Evolutionary conservation across 1,140 invertebrate genomes (phyloP), one percentile per base, ranked within the genome.

Genomic region (Drosophila littoralis): DNA sequence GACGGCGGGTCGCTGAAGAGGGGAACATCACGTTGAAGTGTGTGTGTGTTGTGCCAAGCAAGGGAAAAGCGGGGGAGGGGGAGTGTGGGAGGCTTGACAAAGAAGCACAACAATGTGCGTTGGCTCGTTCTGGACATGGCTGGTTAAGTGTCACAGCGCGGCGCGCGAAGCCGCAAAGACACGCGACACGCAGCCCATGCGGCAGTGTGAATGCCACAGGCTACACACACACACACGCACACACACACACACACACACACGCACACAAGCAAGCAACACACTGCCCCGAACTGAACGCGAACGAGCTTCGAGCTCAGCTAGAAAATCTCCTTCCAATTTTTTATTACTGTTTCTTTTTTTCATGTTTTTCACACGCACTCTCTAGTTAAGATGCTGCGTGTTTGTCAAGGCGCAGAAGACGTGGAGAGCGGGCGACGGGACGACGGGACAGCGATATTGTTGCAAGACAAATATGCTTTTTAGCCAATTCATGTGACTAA

Each of bases 41-140:
- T 22, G 45, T 7, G 64, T 32, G 42, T 15, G 35, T 46, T 28
- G 22, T 28, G 22, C 22, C 22, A 28, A 4, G 22, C 22, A 5
- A 28, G 22, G 22, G 22, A 28, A 28, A 28, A 28, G 22, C 22
- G 22, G 22, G 22, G 2, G 22, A 4, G 2, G 22, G 52, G 7
- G n/a, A 2, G 58, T 8, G 32, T n/a, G 13, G 7, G 6, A 7
- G 12, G 15, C 32, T 33, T 42, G 40, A 42, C 40, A 42, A n/a
- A 17, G 65, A 32, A 38, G 32, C 40, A 42, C 73, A 79, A 83
- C 80, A 83, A 68, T 79, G 69, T 83, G 80, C 75, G 61, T 69
- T 51, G 46, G 33, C 60, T 52, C n/a, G 40, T 46, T 51, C 57
- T 51, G 52, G 69, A 65, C 51, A 48, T 35, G 52, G 59, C 48